phyloP scores from a whole-genome alignment of 2,888 invertebrate species.

The Drosophila austrosaltans region DNA sequence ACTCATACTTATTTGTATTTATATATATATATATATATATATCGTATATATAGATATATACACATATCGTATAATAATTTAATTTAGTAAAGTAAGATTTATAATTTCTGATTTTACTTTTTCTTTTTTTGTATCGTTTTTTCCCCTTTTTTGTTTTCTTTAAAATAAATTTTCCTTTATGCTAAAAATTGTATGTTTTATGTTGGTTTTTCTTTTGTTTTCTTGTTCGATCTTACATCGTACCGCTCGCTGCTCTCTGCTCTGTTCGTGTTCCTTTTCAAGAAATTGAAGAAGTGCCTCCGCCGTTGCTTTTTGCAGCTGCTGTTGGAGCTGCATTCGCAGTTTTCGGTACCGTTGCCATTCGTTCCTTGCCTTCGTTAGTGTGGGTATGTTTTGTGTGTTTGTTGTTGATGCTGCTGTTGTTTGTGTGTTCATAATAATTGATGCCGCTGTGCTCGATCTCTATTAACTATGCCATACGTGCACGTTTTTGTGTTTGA shows the following conservation, averaged over 20 bases:
- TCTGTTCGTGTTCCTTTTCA: conserved; percentile 15
- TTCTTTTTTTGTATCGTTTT: conserved; percentile 23
- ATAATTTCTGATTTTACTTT: conserved; percentile 66
- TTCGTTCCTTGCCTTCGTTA: conserved; percentile 62
- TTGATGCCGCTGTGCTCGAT: conserved; percentile 58
- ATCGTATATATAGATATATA: conserved; percentile 50
- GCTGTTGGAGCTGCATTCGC: conserved; percentile 27
- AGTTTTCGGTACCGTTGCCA: conserved; percentile 39
- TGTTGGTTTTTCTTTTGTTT: conserved; percentile 44
- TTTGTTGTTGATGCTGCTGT: conserved; percentile 40
- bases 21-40: conserved; percentile 37
- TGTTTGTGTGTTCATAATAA: conserved; percentile 63
- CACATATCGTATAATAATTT: conserved; percentile 50
- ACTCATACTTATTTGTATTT: conserved; percentile 51
- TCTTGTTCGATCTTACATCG: conserved; percentile 69
- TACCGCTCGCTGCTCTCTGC: conserved; percentile 45
- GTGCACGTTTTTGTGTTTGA: conserved; percentile 83
- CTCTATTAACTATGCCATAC: conserved; percentile 81
- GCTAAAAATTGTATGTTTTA: conserved; percentile 66
- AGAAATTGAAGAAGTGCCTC: conserved; percentile 18
- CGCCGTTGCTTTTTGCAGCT: not conserved
- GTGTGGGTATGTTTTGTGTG: conserved; percentile 41
- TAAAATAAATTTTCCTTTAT: conserved; percentile 64
- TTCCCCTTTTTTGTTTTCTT: conserved; percentile 36
- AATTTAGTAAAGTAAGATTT: conserved; percentile 78